These are phyloP conservation scores for Aspidiotus rigidus DNA, from an alignment of 2,888 invertebrate species.

Conservation along the genomic window DNA sequence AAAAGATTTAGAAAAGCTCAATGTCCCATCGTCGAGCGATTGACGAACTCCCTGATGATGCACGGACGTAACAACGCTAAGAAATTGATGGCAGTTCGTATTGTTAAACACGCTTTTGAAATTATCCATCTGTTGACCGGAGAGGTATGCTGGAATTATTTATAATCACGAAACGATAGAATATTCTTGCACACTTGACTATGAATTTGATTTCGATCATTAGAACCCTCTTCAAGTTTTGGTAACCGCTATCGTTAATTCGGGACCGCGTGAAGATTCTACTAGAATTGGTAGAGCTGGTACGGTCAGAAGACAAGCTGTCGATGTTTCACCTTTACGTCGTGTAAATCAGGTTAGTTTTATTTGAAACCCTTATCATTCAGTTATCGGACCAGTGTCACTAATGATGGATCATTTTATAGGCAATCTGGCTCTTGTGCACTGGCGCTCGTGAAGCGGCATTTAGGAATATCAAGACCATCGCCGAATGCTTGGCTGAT, in stretches of 20 bases:
- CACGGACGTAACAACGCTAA: slow-evolving; percentile 99
- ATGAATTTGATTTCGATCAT: not conserved
- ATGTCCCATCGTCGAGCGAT: slow-evolving; percentile 97
- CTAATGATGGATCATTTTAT: not conserved
- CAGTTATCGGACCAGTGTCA: not conserved
- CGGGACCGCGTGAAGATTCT: slow-evolving; percentile 98
- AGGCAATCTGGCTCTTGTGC: slow-evolving; percentile 96
- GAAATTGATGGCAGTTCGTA: slow-evolving; percentile 96
- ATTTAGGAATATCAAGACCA: slow-evolving; percentile 99
- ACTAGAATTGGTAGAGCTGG: slow-evolving; percentile 99
- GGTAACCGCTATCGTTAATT: slow-evolving; percentile 61
- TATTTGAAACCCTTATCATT: not conserved
- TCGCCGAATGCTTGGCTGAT: slow-evolving; percentile 99
- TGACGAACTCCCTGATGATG: slow-evolving; percentile 98
- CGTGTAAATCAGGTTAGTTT: slow-evolving; percentile 76
- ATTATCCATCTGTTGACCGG: slow-evolving; percentile 90
- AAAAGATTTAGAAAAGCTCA: slow-evolving; percentile 98
- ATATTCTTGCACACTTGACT: not conserved
- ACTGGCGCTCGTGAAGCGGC: slow-evolving; percentile 98
- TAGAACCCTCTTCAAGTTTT: slow-evolving; percentile 41
- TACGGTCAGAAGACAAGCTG: slow-evolving; percentile 99
- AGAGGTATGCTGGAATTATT: slow-evolving; percentile 51
- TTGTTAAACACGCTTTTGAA: slow-evolving; percentile 98
- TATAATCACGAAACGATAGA: not conserved
- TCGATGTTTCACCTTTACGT: slow-evolving; percentile 95